Conservation (phyloP, 92 coral and sea anemone species). For the Epizoanthus scotinus region DNA sequence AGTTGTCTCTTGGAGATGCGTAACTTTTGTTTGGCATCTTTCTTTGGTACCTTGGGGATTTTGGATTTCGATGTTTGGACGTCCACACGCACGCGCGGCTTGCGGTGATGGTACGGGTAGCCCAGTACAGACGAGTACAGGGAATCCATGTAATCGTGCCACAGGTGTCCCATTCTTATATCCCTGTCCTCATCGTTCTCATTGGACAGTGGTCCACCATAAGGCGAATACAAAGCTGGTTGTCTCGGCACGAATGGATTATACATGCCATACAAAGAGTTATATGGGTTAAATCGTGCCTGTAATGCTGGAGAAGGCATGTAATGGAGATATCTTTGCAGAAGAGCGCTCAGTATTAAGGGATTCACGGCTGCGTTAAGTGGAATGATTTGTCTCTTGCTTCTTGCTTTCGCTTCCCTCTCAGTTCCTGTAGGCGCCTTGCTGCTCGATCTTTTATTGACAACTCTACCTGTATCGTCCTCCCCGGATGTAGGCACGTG, state of each 20-base stretch:
- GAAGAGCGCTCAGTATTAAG: conserved; percentile 1
- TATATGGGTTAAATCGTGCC: neutral
- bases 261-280: neutral
- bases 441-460: conserved; percentile 48
- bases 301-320: conserved; percentile 28
- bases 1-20: conserved; percentile 65
- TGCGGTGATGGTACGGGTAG: conserved; percentile 63
- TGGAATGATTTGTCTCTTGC: conserved; percentile 12
- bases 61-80: conserved; percentile 92
- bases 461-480: conserved; percentile 35
- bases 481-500: conserved; percentile 51
- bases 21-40: conserved; percentile 32
- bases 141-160: conserved; percentile 24
- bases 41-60: conserved; percentile 63
- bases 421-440: conserved; percentile 12
- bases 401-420: neutral
- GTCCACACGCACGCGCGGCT: conserved; percentile 84
- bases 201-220: conserved; percentile 20
- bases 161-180: conserved; percentile 28
- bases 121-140: conserved; percentile 49
- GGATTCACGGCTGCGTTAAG: conserved; percentile 3
- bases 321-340: conserved; percentile 16
- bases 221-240: conserved; percentile 13
- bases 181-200: conserved; percentile 44
- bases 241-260: conserved; percentile 10